phyloP scores from a whole-genome alignment of 2,888 invertebrate genomes.

The Colletes collaris region DNA sequence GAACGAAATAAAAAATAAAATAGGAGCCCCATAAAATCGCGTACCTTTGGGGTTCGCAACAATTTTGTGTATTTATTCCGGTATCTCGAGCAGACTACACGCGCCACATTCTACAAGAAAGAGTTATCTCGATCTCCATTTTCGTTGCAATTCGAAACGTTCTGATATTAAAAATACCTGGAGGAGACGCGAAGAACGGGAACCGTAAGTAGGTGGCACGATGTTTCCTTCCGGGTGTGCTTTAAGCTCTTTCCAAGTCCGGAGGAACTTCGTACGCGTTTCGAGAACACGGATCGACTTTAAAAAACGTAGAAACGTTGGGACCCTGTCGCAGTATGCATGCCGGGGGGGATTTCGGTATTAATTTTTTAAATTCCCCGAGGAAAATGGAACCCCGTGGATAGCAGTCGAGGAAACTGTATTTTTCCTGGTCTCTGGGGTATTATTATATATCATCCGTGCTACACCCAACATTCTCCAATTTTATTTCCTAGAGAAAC shows the following conservation, averaged over 20 bases:
- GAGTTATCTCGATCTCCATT: constrained; percentile 5
- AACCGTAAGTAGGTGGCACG: not conserved
- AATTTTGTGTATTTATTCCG: not conserved
- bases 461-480: no score
- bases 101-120: not conserved
- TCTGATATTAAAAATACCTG: constrained; percentile 20
- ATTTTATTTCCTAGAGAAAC: no score
- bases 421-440: no score
- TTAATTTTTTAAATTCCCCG: constrained; percentile 11
- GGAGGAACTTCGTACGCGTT: no score
- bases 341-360: not conserved
- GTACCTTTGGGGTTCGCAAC: not conserved
- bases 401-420: no score
- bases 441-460: no score
- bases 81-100: not conserved
- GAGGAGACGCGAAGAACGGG: not conserved
- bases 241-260: not conserved
- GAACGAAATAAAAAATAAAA: no score
- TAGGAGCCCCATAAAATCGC: not conserved
- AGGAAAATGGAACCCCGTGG: no score
- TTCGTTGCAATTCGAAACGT: constrained; percentile 8
- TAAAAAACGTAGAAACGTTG: constrained; percentile 3
- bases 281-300: not conserved
- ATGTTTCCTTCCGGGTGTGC: constrained; percentile 1
- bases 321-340: constrained; percentile 9